Evolutionary conservation across 2,113 vertebrate species (phyloP), one percentile per base, ranked within the genome.

Genomic region (Micromys minutus): DNA sequence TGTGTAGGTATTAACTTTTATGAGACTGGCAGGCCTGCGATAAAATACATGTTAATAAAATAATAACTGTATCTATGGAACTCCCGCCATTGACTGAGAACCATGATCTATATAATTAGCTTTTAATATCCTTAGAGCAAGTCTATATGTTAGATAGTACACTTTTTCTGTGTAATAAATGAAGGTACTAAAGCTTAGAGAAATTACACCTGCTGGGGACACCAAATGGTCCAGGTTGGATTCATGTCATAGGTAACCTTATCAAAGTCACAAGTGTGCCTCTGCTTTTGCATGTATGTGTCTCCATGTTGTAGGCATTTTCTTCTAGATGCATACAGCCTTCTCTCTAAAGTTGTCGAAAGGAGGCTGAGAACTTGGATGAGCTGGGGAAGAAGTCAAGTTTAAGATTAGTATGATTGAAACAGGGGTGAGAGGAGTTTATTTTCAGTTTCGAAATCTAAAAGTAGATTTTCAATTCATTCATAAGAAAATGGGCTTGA

Each of bases 1-100:
- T 94, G 94, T 95, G 95, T 96, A 95, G 94, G 96, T 92, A 93
- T 88, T 3, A 69, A 42, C 31, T 26, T 0, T 1, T 24, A n/a
- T 31, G 39, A n/a, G 47, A 47, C 47, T 65, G 36, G 15, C 39
- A 79, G 34, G 67, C 36, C 79, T 47, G 45, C 61, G 55, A 39
- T 79, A 59, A 83, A 21, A 65, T 15, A 52, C 5, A 34, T 9
- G n/a, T 34, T 92, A 81, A 63, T 69, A 74, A 87, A 74, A 88
- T 63, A 50, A 61, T 79, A 22, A 87, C 52, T 71, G 57, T 36
- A 77, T 67, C 34, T 91, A 83, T 59, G n/a, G 26, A 94, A 65
- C 2, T 72, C 15, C n/a, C 79, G 31, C 42, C 57, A 24, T n/a
- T 52, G 57, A 36, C 59, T 26, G 67, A 87, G 71, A 72, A 57